phyloP scores from a whole-genome alignment of 2,888 invertebrate genomes.

The Morinoia aosen region DNA sequence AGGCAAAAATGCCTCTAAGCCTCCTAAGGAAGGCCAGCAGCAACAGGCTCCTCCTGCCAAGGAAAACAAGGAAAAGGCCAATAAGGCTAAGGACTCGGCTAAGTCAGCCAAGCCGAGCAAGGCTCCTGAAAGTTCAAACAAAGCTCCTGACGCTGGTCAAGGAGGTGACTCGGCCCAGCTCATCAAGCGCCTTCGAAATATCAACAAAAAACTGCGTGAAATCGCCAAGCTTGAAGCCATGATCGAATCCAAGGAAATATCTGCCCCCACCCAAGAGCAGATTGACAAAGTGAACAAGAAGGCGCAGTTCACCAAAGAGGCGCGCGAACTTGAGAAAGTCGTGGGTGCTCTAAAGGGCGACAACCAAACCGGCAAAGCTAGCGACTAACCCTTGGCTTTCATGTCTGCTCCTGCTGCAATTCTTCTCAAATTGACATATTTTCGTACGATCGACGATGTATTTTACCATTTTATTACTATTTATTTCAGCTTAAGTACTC shows the following conservation, averaged over 20 bases:
- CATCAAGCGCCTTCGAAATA: not conserved
- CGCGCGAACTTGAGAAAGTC: not conserved
- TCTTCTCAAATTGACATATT: constrained; percentile 43
- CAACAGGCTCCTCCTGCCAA: not conserved
- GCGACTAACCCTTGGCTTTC: not conserved
- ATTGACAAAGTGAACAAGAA: constrained; percentile 43
- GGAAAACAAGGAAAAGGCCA: not conserved
- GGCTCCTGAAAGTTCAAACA: not conserved
- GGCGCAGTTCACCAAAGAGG: constrained; percentile 15
- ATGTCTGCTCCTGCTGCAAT: not conserved
- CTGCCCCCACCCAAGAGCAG: not conserved
- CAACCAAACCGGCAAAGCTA: not conserved
- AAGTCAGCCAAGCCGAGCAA: not conserved
- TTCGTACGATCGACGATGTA: constrained; percentile 20
- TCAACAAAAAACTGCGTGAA: constrained; percentile 22
- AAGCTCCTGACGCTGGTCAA: constrained; percentile 1
- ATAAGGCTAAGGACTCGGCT: not conserved
- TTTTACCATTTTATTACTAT: constrained; percentile 37
- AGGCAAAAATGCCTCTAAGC: not conserved
- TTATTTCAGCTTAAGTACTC: constrained; percentile 12
- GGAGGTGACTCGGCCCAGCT: not conserved
- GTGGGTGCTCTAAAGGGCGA: not conserved
- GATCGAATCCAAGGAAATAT: constrained; percentile 47
- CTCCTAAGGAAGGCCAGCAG: not conserved
- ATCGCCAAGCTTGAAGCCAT: constrained; percentile 44